Conservation (phyloP, 2,888 invertebrate genomes). For the Polydrusus pterygomalis region DNA sequence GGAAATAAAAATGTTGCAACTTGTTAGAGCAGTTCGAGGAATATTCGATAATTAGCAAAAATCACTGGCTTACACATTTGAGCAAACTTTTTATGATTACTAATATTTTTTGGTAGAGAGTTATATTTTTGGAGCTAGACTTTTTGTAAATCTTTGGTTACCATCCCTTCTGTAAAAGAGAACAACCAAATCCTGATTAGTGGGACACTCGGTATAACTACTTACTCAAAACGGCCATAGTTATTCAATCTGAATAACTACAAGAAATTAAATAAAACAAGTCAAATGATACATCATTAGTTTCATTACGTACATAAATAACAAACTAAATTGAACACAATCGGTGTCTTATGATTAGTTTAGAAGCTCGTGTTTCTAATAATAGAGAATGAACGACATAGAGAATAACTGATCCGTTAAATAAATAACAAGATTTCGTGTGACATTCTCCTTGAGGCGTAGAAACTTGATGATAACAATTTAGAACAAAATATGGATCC, state of each 20-base stretch:
- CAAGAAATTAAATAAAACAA: conserved; percentile 2
- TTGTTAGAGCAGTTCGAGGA: too few relatives aligned
- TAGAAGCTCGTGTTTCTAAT: conserved; percentile 26
- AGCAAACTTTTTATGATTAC: too few relatives aligned
- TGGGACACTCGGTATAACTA: too few relatives aligned
- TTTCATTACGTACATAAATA: conserved; percentile 17
- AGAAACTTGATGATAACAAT: conserved; percentile 8
- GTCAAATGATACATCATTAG: conserved; percentile 14
- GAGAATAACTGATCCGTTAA: conserved; percentile 24
- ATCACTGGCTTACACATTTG: too few relatives aligned
- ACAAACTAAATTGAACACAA: conserved; percentile 17
- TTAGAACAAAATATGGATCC: background rate
- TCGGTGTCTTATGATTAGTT: conserved; percentile 26
- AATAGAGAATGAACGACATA: conserved; percentile 19
- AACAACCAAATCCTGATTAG: too few relatives aligned
- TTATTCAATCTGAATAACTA: background rate
- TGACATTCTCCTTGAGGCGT: conserved; percentile 21
- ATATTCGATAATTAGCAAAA: too few relatives aligned
- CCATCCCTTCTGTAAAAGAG: too few relatives aligned
- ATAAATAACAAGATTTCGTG: conserved; percentile 25
- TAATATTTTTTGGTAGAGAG: too few relatives aligned
- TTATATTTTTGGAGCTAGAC: too few relatives aligned
- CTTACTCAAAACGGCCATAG: background rate
- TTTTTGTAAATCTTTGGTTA: too few relatives aligned
- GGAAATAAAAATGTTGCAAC: too few relatives aligned